Evolutionary conservation across 2,113 vertebrate species (phyloP).

Genomic region (Pseudopipra pipra): DNA sequence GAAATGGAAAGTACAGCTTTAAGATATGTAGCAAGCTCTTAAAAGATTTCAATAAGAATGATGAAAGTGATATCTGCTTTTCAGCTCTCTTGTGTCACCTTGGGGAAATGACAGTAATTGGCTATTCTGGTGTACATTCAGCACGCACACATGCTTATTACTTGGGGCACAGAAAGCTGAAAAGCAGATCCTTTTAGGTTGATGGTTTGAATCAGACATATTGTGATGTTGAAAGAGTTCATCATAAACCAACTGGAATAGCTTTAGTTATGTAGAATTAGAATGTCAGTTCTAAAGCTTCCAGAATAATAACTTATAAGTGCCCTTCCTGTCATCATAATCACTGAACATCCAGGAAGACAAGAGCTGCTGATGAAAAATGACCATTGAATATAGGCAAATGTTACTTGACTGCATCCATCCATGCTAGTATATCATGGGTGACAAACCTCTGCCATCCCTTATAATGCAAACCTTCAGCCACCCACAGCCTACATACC

Average conservation of each 20-base stretch:
- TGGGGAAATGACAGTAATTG: not conserved
- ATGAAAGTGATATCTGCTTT: not conserved
- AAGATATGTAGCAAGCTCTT: not conserved
- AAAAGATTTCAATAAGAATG: not conserved
- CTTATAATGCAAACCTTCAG: not conserved
- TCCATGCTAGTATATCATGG: not conserved
- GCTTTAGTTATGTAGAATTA: conserved; percentile 5
- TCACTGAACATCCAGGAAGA: not conserved
- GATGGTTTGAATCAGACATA: conserved; percentile 22
- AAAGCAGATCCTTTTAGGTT: not conserved
- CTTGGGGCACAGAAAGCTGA: not conserved
- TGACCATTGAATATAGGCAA: not conserved
- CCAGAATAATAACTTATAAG: not conserved
- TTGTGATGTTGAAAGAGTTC: conserved; percentile 21
- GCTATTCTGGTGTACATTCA: not conserved
- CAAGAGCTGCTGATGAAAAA: conserved; percentile 6
- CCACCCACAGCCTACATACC: not conserved
- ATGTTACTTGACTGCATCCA: not conserved
- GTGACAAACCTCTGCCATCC: not conserved
- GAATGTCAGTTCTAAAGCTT: conserved; percentile 5
- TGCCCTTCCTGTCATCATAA: not conserved
- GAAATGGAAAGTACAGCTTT: not conserved
- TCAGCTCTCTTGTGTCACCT: not conserved
- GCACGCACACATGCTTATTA: not conserved
- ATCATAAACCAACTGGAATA: conserved; percentile 13